phyloP scores from a whole-genome alignment of 2,113 vertebrate genomes.

The Dromas ardeola region DNA sequence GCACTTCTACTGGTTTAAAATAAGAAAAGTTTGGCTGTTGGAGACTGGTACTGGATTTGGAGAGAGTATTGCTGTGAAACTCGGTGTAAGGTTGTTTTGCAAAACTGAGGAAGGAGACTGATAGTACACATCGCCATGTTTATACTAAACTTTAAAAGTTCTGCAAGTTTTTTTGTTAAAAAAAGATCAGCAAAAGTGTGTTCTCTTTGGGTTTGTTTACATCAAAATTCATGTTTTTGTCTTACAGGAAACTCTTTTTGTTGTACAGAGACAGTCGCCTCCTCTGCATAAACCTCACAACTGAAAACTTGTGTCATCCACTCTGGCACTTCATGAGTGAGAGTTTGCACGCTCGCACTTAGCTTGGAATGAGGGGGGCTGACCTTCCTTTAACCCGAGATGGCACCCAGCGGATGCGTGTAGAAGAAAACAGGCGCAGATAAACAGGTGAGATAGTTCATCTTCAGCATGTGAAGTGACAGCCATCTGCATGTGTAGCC shows the following conservation, averaged over 20 bases:
- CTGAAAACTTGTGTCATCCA: background rate
- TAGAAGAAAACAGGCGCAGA: background rate
- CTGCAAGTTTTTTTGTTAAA: background rate
- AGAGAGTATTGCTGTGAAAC: background rate
- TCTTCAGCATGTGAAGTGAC: background rate
- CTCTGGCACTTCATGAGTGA: background rate
- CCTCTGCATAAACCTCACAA: background rate
- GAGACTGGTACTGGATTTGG: background rate
- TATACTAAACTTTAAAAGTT: background rate
- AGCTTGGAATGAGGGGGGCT: background rate
- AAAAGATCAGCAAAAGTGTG: background rate
- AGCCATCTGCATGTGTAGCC: background rate
- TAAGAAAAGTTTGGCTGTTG: background rate
- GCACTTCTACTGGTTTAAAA: background rate
- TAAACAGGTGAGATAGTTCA: background rate
- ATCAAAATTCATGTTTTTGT: background rate
- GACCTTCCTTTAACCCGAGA: background rate
- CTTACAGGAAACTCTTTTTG: background rate
- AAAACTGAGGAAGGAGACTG: background rate
- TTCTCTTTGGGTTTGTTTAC: background rate
- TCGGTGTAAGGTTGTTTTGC: background rate
- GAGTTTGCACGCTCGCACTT: background rate
- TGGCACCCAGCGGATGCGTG: background rate
- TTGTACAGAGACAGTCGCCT: background rate
- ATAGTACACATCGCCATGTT: background rate